Conservation (phyloP, 2,888 invertebrate genomes). For the Nesidiocoris tenuis region DNA sequence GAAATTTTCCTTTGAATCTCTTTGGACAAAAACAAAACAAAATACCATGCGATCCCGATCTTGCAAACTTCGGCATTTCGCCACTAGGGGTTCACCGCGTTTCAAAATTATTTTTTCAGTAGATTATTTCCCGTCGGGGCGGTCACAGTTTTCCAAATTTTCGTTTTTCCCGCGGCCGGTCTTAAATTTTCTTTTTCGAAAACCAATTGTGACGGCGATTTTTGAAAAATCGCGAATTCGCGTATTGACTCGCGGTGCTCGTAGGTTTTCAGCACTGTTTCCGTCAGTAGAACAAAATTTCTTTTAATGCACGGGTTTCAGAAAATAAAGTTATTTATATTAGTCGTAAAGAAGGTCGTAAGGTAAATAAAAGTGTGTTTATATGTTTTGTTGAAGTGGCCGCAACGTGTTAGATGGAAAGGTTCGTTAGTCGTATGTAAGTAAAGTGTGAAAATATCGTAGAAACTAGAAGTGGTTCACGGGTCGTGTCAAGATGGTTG, state of each 20-base stretch:
- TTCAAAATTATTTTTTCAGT: slow-evolving; percentile 32
- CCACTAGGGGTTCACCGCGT: slow-evolving; percentile 40
- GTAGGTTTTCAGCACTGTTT: slow-evolving; percentile 51
- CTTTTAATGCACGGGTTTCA: slow-evolving; percentile 54
- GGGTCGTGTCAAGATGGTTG: slow-evolving; percentile 54
- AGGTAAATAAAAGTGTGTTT: slow-evolving; percentile 50
- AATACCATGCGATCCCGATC: slow-evolving; percentile 13
- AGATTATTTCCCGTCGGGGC: slow-evolving; percentile 12
- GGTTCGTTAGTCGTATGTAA: slow-evolving; percentile 51
- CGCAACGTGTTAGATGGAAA: slow-evolving; percentile 43
- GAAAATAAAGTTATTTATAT: slow-evolving; percentile 53
- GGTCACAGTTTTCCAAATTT: slow-evolving; percentile 8
- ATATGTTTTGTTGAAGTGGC: slow-evolving; percentile 45
- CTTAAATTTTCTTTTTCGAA: background rate
- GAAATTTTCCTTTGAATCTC: too few species aligned
- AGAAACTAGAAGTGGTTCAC: slow-evolving; percentile 49
- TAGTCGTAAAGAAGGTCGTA: slow-evolving; percentile 52
- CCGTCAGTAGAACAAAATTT: slow-evolving; percentile 54
- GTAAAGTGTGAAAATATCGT: slow-evolving; percentile 36
- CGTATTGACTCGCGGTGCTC: slow-evolving; percentile 37
- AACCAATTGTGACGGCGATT: background rate
- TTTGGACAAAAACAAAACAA: slow-evolving; percentile 22
- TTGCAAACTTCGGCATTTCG: slow-evolving; percentile 35
- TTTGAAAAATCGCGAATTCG: slow-evolving; percentile 29
- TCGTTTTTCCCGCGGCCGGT: slow-evolving; percentile 13